A percentile compares a stretch with the other conserved stretches of the same genome.
Conservation (phyloP, 2,797 vertebrate genomes). For the Cuculus canorus region DNA sequence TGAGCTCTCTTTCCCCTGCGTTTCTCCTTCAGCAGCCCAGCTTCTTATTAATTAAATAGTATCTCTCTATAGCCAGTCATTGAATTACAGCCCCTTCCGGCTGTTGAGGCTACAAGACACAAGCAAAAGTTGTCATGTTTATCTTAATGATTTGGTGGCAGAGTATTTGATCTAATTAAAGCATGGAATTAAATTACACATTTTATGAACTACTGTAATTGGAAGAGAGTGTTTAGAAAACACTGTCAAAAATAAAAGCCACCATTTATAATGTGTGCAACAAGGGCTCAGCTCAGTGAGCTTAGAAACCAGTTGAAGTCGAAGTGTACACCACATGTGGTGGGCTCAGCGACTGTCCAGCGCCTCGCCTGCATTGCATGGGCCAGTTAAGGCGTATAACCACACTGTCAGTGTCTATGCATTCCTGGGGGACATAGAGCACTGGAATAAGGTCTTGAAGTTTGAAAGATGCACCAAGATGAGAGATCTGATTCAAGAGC, state of each 20-base stretch:
- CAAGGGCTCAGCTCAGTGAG: neutral
- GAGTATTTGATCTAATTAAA: slow-evolving; percentile 38
- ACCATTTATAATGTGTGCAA: neutral
- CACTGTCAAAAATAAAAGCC: slow-evolving; percentile 13
- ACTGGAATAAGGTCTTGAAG: rapidly evolving
- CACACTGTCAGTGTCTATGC: rapidly evolving
- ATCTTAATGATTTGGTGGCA: neutral
- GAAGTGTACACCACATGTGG: neutral
- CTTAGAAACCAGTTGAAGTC: neutral
- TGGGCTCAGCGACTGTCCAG: neutral
- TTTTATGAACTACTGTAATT: neutral
- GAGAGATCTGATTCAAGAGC: neutral
- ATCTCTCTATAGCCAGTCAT: neutral
- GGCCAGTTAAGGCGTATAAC: neutral
- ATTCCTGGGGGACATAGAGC: rapidly evolving
- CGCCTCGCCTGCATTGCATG: neutral
- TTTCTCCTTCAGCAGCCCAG: neutral
- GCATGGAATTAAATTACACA: slow-evolving; percentile 4
- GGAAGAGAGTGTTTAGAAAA: neutral
- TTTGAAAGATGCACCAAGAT: neutral
- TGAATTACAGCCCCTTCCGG: neutral
- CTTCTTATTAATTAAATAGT: neutral
- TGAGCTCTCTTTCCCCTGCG: slow-evolving; percentile 25
- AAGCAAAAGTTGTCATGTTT: neutral
- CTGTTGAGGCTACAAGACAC: neutral